Evolutionary conservation across 2,113 vertebrate genomes (phyloP).

Genomic region (Lampris incognitus): DNA sequence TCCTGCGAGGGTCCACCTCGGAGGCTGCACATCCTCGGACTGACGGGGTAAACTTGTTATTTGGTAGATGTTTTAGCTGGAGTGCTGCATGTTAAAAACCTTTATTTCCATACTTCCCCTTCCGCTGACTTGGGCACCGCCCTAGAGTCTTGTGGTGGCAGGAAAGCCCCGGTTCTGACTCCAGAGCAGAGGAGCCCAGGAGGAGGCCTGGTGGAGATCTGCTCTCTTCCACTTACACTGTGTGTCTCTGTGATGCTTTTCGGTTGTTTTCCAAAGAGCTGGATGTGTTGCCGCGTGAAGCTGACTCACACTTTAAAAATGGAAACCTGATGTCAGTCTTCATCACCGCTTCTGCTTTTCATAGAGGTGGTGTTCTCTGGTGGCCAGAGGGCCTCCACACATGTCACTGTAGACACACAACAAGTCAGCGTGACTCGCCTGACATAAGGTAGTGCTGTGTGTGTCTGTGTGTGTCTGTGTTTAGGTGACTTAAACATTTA

Average conservation of each 20-base stretch:
- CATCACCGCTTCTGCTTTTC: constrained; percentile 57
- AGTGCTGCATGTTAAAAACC: no score
- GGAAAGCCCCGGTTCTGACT: no score
- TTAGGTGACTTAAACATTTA: neutral
- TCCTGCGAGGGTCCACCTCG: no score
- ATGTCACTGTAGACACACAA: neutral
- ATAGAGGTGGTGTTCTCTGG: no score
- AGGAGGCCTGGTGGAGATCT: no score
- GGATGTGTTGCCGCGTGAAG: constrained; percentile 31
- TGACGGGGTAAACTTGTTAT: no score
- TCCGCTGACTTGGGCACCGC: no score
- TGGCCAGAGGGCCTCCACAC: neutral
- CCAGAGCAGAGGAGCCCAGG: no score
- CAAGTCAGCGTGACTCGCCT: neutral
- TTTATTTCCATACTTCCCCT: no score
- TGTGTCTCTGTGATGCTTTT: neutral
- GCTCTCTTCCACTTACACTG: neutral
- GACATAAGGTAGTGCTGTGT: neutral
- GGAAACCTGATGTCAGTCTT: constrained; percentile 20
- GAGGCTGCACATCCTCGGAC: no score
- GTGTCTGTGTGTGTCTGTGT: neutral
- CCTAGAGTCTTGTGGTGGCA: no score
- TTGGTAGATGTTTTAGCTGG: no score
- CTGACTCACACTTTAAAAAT: constrained; percentile 62
- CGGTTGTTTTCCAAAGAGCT: constrained; percentile 15